Base-by-base conservation (phyloP, 2,797 vertebrate genomes). In the Fundulus diaphanus region DNA sequence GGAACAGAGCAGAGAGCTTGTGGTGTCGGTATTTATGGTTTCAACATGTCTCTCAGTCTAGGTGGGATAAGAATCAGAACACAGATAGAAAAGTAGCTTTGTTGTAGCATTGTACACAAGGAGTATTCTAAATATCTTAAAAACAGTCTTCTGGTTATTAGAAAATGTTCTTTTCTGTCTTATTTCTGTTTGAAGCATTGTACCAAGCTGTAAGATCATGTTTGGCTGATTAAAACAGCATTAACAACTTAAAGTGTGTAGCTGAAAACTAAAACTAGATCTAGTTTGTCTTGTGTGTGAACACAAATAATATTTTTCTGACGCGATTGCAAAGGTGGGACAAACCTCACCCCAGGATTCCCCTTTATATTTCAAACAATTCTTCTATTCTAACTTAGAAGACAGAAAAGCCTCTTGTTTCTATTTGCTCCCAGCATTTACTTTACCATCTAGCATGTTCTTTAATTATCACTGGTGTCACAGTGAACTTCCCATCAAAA, bases 21-120 rank as follows among this genome's bases (percentile, higher is more conserved):
- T 13, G 69, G 68, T 76, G 71, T 76, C 46, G 70, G n/a, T 71
- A 42, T 63, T 70, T 35, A 42, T 40, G n/a, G n/a, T 71, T 29
- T 7, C 12, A 52, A 48, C 27, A 48, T 49, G 11, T 8, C 66
- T 22, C 22, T 59, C 70, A 56, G 27, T 68, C 71, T 76, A 72
- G 37, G 46, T 65, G n/a, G 33, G 27, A 31, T 29, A 0, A 37
- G 2, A 44, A 57, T 44, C 35, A 46, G 70, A 70, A 42, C 51
- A 54, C 27, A 35, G 8, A 33, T 31, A 15, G 29, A 37, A 69
- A 9, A 57, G 27, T 16, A 46, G 33, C 5, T 20, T 76, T 24
- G 33, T 27, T 15, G 33, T n/a, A n/a, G 57, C 40, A 40, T 8
- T 69, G 12, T 9, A 70, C n/a, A n/a, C n/a, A 15, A 52, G 33